A percentile compares a stretch with the other conserved stretches of the same genome.
Evolutionary conservation across 2,888 invertebrate genomes (phyloP).

Genomic region (Willowsia nigromaculata): DNA sequence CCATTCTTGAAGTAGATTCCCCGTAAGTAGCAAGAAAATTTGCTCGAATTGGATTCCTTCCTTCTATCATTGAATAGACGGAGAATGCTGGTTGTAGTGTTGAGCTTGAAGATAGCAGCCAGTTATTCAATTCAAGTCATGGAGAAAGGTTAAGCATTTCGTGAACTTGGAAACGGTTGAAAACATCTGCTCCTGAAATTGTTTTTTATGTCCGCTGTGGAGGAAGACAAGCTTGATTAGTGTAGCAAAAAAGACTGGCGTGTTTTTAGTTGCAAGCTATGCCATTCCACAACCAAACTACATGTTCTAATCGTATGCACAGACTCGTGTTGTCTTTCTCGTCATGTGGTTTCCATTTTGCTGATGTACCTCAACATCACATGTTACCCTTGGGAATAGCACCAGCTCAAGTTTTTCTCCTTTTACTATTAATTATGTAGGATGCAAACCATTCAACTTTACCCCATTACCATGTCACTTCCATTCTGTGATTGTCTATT

Average conservation of each 20-base stretch:
- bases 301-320: background rate
- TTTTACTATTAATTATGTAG: background rate
- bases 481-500: background rate
- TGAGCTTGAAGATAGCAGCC: background rate
- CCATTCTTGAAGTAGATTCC: background rate
- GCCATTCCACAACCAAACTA: too few relatives aligned
- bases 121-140: background rate
- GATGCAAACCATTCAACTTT: background rate
- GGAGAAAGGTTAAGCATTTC: background rate
- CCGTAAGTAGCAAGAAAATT: background rate
- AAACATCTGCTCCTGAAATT: background rate
- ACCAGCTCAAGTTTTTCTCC: background rate
- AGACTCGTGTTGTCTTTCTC: background rate
- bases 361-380: background rate
- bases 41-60: background rate
- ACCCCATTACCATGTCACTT: background rate
- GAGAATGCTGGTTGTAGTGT: background rate
- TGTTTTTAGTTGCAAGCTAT: background rate
- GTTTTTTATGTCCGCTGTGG: background rate
- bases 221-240: background rate
- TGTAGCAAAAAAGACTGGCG: background rate
- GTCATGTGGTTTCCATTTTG: background rate
- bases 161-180: background rate
- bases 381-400: constrained; percentile 1
- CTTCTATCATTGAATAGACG: too few relatives aligned